These are phyloP conservation scores for Atta cephalotes DNA, from an alignment of 1,140 invertebrate species.

Conservation along the genomic window DNA sequence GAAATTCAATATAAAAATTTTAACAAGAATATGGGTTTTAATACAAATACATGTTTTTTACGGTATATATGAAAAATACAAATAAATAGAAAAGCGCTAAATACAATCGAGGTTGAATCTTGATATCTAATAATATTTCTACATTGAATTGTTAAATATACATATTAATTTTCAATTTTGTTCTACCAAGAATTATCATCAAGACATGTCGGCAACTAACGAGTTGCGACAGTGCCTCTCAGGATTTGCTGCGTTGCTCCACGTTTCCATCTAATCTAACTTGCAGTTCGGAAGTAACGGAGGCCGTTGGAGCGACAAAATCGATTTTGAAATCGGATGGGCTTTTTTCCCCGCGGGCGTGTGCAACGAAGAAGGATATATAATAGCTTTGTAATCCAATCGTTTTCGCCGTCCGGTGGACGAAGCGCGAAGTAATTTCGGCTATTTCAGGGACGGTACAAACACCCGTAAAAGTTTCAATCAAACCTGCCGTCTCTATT, in stretches of 20 bases:
- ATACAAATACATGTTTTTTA: no score
- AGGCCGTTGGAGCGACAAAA: constrained; percentile 6
- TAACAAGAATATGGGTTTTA: no score
- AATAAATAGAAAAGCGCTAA: no score
- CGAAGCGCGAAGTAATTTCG: constrained; percentile 29
- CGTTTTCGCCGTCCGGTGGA: background rate
- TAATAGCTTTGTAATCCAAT: constrained; percentile 54
- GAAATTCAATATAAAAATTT: no score
- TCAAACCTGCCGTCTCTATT: constrained; percentile 1
- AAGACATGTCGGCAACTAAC: background rate
- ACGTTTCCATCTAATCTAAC: constrained; percentile 32
- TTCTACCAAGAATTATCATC: no score
- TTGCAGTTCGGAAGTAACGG: constrained; percentile 7
- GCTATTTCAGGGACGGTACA: constrained; percentile 16
- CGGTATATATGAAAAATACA: no score
- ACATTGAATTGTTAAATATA: no score
- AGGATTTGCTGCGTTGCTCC: constrained; percentile 18
- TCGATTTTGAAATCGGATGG: constrained; percentile 35
- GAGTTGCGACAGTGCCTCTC: background rate
- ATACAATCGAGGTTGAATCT: no score
- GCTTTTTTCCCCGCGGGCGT: constrained; percentile 25
- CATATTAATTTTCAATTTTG: no score
- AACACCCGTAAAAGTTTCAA: constrained; percentile 24
- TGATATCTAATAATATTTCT: no score
- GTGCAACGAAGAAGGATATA: constrained; percentile 9